Conservation (phyloP, 1,140 invertebrate species). For the Cardiocondyla obscurior region DNA sequence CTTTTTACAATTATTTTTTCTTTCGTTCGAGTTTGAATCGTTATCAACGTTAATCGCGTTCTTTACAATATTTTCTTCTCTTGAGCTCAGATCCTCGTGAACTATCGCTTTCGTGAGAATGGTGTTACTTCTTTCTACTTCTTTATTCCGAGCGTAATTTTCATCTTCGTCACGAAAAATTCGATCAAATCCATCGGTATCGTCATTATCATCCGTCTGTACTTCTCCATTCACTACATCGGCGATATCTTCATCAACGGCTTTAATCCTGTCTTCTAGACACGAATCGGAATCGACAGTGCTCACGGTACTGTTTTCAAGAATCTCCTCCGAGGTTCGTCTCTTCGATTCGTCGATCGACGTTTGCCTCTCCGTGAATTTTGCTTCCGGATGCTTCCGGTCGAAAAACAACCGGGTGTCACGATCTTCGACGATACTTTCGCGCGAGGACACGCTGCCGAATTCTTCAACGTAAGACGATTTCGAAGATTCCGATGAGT, state of each 20-base stretch:
- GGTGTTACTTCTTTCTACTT: not conserved
- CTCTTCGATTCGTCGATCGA: slow-evolving; percentile 8
- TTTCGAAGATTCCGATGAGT: slow-evolving; percentile 78
- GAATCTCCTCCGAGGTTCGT: slow-evolving; percentile 46
- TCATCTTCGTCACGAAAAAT: not conserved
- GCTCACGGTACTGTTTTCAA: slow-evolving; percentile 70
- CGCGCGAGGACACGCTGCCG: slow-evolving; percentile 76
- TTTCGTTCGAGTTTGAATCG: not conserved
- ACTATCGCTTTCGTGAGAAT: not conserved
- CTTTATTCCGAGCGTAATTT: not conserved
- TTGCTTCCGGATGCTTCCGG: not conserved
- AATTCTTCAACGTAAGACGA: slow-evolving; percentile 80
- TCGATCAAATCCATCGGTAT: slow-evolving; percentile 1
- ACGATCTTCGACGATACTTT: slow-evolving; percentile 71
- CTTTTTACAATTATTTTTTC: not conserved
- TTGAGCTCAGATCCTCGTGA: not conserved
- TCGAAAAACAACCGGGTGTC: not conserved
- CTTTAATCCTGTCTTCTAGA: slow-evolving; percentile 75
- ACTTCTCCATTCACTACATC: not conserved
- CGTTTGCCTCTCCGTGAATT: not conserved
- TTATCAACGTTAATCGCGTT: not conserved
- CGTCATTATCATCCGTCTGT: slow-evolving; percentile 16
- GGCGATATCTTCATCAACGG: slow-evolving; percentile 72
- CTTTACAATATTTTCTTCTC: not conserved
- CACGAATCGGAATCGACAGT: slow-evolving; percentile 79